Evolutionary conservation across 2,797 vertebrate species (phyloP), one percentile per base, ranked within the genome.

Genomic region (Clamator glandarius): DNA sequence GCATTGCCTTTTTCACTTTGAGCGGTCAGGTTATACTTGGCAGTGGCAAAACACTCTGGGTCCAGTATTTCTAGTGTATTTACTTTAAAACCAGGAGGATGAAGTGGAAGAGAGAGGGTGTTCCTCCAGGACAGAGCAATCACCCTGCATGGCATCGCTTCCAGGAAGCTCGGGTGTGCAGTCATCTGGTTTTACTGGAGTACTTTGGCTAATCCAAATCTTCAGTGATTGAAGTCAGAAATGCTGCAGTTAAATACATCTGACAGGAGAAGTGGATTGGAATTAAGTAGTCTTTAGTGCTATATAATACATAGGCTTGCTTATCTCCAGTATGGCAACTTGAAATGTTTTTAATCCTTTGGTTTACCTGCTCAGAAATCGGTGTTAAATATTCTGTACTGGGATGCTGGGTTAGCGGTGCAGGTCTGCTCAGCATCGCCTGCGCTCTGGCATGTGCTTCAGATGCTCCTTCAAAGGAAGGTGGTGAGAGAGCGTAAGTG

Each of bases 201-300:
- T 41, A 2, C 48, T 73, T 58, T 1, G 25, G 42, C 55, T 95
- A 95, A 96, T 95, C 82, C 91, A 92, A 52, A 87, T 89, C 94
- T 92, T 29, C 55, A 13, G 2, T 35, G 82, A 84, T 0, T 81
- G 90, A 83, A 89, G 90, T 62, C 81, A 92, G 84, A 89, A 94
- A 83, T 1, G 17, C 81, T 44, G 6, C 57, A 7, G 90, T 93
- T 93, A 94, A 94, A 90, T 82, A 36, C 5, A 86, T 91, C 86
- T 87, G 93, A 83, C 89, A 4, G 5, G 75, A 74, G 82, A 78
- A 90, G 67, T 87, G 95, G 89, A 93, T 92, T 84, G 87, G 81
- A 89, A 89, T 81, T 96, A 94, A 92, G 89, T 41, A 68, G 77
- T 63, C 66, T 75, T 70, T 75, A 89, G n/a, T 58, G 26, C 54